These are phyloP conservation scores for Nephrotoma flavescens DNA, from an alignment of 2,888 invertebrate genomes.

Conservation along the genomic window DNA sequence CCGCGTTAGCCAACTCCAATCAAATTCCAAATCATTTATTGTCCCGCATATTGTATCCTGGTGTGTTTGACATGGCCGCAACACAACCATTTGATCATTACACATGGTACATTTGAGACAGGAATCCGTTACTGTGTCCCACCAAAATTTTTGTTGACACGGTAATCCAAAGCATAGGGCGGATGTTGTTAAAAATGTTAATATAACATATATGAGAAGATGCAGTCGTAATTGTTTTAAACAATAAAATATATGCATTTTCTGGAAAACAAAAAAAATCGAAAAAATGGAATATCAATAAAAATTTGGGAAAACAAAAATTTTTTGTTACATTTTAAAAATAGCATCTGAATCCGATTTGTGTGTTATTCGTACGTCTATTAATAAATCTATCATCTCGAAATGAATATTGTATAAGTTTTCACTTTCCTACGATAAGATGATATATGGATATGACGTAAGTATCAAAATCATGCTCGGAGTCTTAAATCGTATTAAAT, in stretches of 20 bases:
- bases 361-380: background rate
- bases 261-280: background rate
- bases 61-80: slow-evolving; percentile 59
- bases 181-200: background rate
- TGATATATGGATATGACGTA: background rate
- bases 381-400: background rate
- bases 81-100: slow-evolving; percentile 44
- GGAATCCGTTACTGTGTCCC: slow-evolving; percentile 45
- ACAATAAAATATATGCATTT: background rate
- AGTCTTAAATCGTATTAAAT: no score
- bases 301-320: no score
- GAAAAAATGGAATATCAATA: background rate
- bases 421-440: background rate
- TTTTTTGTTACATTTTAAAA: no score
- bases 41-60: slow-evolving; percentile 61
- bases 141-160: slow-evolving; percentile 49
- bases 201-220: slow-evolving; percentile 1
- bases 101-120: slow-evolving; percentile 61
- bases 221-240: slow-evolving; percentile 2
- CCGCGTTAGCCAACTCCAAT: slow-evolving; percentile 40
- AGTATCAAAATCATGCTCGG: background rate
- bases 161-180: slow-evolving; percentile 13
- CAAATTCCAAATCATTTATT: slow-evolving; percentile 46
- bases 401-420: background rate
- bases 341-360: background rate